Base-by-base conservation (phyloP, 2,888 invertebrate genomes). In the Leucophora obtusa region DNA sequence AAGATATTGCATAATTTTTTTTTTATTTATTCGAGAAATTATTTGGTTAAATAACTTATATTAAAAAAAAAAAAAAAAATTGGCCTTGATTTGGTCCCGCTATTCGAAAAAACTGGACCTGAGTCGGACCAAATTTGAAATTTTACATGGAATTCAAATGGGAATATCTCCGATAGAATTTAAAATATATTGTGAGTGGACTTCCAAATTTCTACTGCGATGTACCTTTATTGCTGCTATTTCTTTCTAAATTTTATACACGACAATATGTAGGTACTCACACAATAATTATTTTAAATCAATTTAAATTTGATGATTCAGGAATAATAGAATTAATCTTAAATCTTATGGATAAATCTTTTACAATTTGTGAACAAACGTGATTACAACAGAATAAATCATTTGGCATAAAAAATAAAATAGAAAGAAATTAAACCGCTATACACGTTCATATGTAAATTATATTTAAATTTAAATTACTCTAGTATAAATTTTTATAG, bases 401-500 rank as follows among this genome's bases (percentile, higher is more conserved):
- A 54, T 62, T 66, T 51, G 56, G 35, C 66, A 79, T 63, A 69
- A 56, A 2, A 28, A 28, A 24, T 15, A 56, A n/a, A 53, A 50
- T 47, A 51, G 35, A 56, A 63, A 47, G 6, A 47, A 28, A 28
- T 28, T 38, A 14, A n/a, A 47, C n/a, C 14, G 43, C 14, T 14
- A 7, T 47, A n/a, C 43, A 14, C 38, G 43, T 47, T 14, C n/a
- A 47, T 14, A 10, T 28, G 1, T 53, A 33, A 35, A 47, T 28
- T 54, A 15, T 28, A 50, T 33, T 59, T 11, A 24, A n/a, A 77
- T 77, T 77, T 70, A 73, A 70, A 81, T 81, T 77, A 81, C 66
- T 81, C 54, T 81, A 62, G 65, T 73, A 66, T 60, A 72, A n/a
- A 50, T 47, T 77, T 28, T 76, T 73, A 60, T 77, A 43, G 81